Base-by-base conservation (phyloP, 2,113 vertebrate species). In the Mustela lutreola region DNA sequence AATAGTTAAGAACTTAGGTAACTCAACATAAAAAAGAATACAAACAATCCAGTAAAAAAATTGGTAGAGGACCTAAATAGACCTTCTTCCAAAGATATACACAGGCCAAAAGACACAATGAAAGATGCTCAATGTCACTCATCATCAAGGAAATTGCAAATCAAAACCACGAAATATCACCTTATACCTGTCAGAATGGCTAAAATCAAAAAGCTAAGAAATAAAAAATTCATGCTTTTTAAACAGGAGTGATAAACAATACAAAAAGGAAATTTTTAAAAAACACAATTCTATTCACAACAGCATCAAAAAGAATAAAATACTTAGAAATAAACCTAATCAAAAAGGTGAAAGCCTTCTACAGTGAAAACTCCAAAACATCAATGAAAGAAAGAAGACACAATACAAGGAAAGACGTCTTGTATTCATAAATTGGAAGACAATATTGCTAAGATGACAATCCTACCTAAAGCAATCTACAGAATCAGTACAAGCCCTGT, bases 281-380 rank as follows among this genome's bases (percentile, higher is more conserved):
- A 67, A 67, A 88, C 53, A 88, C 9, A 92, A 76, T 78, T 89
- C 71, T 28, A 83, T 19, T 83, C 67, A 93, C 5, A 83, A 67
- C 24, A 58, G 18, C 28, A 93, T 83, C 22, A 62, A 56, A 60
- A 83, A 89, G 65, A 93, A 82, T 58, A 67, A 58, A 93, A 93
- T 86, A 89, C 21, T 48, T 60, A 65, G 12, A 67, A 78, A 33
- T 67, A 89, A 89, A 67, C 15, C 33, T 89, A 58, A 96, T 12
- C 42, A 58, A 73, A 45, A 45, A 92, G 9, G 31, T 50, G 14
- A 67, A 67, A 67, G 7, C 33, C 31, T 67, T n/a, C 65, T n/a
- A 67, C 14, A n/a, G 14, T 67, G 63, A 33, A 67, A 67, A 67
- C 31, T 26, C 63, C 63, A 67, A 67, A 67, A 67, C 15, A 67